Base-by-base conservation (phyloP, 2,113 vertebrate species). In the Noturus placidus region DNA sequence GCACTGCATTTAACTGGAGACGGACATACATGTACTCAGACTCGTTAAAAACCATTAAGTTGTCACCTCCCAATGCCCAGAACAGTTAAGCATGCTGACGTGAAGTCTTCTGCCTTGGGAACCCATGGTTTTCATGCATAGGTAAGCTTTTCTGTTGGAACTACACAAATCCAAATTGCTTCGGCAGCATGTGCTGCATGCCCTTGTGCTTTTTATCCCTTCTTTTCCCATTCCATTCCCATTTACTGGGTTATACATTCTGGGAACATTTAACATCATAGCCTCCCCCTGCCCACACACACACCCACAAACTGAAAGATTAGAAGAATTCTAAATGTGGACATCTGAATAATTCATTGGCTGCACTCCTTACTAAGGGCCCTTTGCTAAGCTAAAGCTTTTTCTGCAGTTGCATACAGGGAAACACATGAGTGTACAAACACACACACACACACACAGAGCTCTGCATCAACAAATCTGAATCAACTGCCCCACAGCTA, bases 301-400 rank as follows among this genome's bases (percentile, higher is more conserved):
- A 87, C 70, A 90, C 81, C 76, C 89, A 87, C 86, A 86, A 46
- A 87, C 80, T 30, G 27, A 82, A 54, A 84, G 82, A 80, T 76
- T 79, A 88, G 78, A 87, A 72, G 82, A 85, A 85, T 89, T 82
- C 78, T 86, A 83, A 89, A 89, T 89, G 82, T 50, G 77, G 87
- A 83, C 74, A 77, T 63, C 86, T 87, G 87, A 88, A 88, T 88
- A 88, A 84, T 88, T 84, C 42, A 88, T 88, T 84, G 80, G 57
- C 46, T 83, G 61, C 70, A 78, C 81, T 83, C 35, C 30, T 65
- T 63, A 88, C 42, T 84, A 54, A 84, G 54, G 57, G 30, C 81
- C 82, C 33, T 78, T 77, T 65, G n/a, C 87, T 84, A 78, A 63
- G 30, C 87, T 84, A 65, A 84, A 65, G 35, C 56, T 15, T 76